phyloP scores from a whole-genome alignment of 1,140 invertebrate genomes.

The Leptopilina boulardi region DNA sequence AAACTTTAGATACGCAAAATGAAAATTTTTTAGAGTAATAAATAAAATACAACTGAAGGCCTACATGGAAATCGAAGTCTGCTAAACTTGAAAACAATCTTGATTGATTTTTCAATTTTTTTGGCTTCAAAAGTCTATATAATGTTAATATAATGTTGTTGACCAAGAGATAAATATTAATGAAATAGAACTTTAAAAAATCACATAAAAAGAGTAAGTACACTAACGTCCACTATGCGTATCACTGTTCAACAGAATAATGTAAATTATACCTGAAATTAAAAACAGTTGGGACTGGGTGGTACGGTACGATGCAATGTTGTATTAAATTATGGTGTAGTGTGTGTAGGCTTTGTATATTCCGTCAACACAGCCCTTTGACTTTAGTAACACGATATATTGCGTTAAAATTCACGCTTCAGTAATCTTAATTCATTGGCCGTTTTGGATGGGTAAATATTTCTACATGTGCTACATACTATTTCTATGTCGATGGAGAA shows the following conservation, averaged over 20 bases:
- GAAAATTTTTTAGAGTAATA: no score
- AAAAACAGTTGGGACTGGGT: neutral
- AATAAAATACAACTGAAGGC: no score
- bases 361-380: neutral
- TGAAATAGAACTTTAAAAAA: neutral
- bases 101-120: no score
- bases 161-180: no score
- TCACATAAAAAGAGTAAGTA: neutral
- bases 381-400: neutral
- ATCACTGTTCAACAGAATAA: neutral
- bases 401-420: neutral
- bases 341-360: neutral
- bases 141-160: no score
- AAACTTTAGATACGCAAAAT: no score
- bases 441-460: neutral
- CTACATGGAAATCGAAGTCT: no score
- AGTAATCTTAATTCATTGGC: neutral
- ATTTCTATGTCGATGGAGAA: slow-evolving; percentile 8
- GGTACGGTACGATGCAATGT: neutral
- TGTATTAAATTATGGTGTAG: neutral
- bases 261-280: slow-evolving; percentile 18
- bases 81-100: no score
- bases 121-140: no score
- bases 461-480: neutral
- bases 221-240: neutral